phyloP scores from a whole-genome alignment of 2,113 vertebrate genomes.

The Trogon surrucura region DNA sequence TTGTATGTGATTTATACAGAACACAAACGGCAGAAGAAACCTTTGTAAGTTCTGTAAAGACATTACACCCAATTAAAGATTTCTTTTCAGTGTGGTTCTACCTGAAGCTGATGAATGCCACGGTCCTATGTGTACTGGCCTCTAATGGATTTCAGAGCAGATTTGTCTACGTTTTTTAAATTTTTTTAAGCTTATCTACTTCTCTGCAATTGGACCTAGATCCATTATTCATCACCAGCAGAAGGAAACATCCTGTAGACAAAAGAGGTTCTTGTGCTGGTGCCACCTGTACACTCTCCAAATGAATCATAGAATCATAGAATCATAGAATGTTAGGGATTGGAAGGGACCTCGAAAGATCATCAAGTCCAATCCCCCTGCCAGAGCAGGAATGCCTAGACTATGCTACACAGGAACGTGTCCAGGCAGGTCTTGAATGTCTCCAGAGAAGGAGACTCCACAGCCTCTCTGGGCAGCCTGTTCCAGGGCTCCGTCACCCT shows the following conservation, averaged over 20 bases:
- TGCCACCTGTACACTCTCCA: not conserved
- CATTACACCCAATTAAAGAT: not conserved
- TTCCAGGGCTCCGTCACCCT: too few species aligned
- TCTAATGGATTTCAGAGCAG: not conserved
- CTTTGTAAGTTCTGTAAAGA: not conserved
- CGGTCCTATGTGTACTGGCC: not conserved
- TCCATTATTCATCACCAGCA: not conserved
- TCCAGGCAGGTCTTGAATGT: too few species aligned
- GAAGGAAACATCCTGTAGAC: not conserved
- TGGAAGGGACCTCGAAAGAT: too few species aligned
- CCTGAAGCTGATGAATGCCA: not conserved
- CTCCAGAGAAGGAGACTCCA: too few species aligned
- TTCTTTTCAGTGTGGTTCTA: not conserved
- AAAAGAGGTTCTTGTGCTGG: not conserved
- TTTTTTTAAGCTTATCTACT: not conserved
- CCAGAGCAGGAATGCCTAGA: too few species aligned
- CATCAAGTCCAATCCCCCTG: too few species aligned
- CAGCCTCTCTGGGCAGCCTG: too few species aligned
- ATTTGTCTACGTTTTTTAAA: not conserved
- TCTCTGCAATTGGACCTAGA: not conserved
- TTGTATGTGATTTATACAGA: fast-evolving
- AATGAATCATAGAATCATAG: too few species aligned
- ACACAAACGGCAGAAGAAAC: not conserved
- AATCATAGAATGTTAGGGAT: too few species aligned
- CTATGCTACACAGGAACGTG: too few species aligned